phyloP scores from a whole-genome alignment of 2,113 vertebrate species.

The Semnornis frantzii region DNA sequence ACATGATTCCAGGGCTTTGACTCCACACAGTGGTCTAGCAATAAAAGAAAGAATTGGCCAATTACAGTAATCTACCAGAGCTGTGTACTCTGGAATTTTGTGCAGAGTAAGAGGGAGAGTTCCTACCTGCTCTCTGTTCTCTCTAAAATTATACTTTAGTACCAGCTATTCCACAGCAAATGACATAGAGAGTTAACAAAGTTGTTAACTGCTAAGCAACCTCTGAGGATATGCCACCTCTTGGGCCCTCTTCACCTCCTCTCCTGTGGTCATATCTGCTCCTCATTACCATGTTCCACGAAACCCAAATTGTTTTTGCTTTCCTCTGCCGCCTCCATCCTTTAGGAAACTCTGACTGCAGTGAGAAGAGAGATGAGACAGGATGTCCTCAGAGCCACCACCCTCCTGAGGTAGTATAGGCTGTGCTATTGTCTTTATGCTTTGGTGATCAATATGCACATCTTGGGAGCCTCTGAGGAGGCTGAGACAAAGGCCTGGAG shows the following conservation, averaged over 20 bases:
- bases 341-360: neutral
- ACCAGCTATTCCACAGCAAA: neutral
- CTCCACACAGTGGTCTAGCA: constrained; percentile 28
- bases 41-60: constrained; percentile 51
- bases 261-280: neutral
- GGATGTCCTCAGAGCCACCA: too few species aligned
- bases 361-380: neutral
- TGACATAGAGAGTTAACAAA: neutral
- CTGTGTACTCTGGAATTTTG: constrained; percentile 35
- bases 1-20: constrained; percentile 33
- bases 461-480: neutral
- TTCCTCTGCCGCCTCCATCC: neutral
- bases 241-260: neutral
- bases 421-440: neutral
- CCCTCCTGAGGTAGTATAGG: neutral
- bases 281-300: neutral
- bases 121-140: constrained; percentile 1
- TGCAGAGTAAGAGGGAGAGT: constrained; percentile 1
- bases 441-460: rapidly evolving
- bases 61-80: constrained; percentile 28
- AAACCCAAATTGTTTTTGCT: neutral
- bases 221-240: neutral
- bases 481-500: neutral
- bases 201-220: neutral
- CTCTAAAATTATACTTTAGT: neutral